Evolutionary conservation across 2,113 vertebrate genomes (phyloP), one percentile per base, ranked within the genome.

Genomic region (Pteruthius melanotis): DNA sequence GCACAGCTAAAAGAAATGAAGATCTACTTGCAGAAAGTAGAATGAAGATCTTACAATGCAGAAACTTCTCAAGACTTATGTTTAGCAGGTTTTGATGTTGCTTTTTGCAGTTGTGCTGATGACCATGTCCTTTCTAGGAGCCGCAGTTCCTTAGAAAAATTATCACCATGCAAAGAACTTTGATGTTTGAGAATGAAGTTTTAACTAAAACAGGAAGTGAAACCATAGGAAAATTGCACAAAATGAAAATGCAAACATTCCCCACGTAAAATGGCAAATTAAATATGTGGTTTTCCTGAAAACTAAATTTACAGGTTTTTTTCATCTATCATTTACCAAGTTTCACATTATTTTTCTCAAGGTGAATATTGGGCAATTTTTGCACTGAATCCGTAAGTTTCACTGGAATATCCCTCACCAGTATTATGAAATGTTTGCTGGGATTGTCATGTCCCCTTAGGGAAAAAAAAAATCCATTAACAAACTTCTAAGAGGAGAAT

Each of bases 21-120:
- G 11, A 44, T 44, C 11, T 60, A 10, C 16, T 57, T 59, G 61
- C 15, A 40, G 26, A n/a, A n/a, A n/a, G n/a, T n/a, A n/a, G n/a
- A n/a, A n/a, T n/a, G n/a, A n/a, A n/a, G n/a, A n/a, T n/a, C 15
- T 70, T 68, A 20, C 0, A 0, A 68, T 59, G 52, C 9, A 76
- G 72, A 76, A 83, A 64, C 14, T 59, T 80, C 21, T 87, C 18
- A 63, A 42, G 53, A 42, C 47, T 69, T 13, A 3, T 50, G 27
- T n/a, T 78, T 50, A n/a, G 16, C 15, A 57, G 22, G 14, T 53
- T 89, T 59, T 72, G 45, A 52, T 31, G n/a, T 28, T 70, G 19
- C 45, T 57, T 4, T 69, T 70, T 82, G 44, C 17, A 63, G 42
- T 39, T 74, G 9, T 42, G 26, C 18, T 61, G 39, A 78, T 77